A percentile compares a stretch with the other conserved stretches of the same genome.
Evolutionary conservation across 2,888 invertebrate genomes (phyloP).

Genomic region (Neoascia interrupta): DNA sequence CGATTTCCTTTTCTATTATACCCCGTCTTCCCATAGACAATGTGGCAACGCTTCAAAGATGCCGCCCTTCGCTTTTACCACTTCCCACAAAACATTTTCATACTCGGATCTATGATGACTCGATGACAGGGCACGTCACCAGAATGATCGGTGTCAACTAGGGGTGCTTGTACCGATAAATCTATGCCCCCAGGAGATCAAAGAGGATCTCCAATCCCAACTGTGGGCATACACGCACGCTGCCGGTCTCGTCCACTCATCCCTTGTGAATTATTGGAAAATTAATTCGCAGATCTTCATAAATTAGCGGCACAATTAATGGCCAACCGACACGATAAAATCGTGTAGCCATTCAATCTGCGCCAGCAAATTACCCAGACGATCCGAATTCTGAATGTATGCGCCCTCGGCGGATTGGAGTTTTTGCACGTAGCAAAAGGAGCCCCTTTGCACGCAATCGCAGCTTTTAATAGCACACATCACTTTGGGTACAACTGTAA

Average conservation of each 20-base stretch:
- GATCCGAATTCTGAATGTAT: slow-evolving; percentile 39
- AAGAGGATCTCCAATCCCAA: slow-evolving; percentile 27
- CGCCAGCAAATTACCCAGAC: slow-evolving; percentile 53
- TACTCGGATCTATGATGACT: slow-evolving; percentile 53
- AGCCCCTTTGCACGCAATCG: slow-evolving; percentile 54
- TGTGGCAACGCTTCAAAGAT: slow-evolving; percentile 43
- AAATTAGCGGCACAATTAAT: slow-evolving; percentile 70
- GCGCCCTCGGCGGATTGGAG: slow-evolving; percentile 51
- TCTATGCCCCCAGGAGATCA: slow-evolving; percentile 54
- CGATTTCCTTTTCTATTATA: slow-evolving; percentile 25
- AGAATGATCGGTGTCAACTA: slow-evolving; percentile 63
- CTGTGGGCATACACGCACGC: slow-evolving; percentile 41
- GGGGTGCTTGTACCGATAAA: slow-evolving; percentile 66
- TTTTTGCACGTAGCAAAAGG: slow-evolving; percentile 51
- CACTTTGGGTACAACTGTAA: slow-evolving; percentile 61
- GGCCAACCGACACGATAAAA: slow-evolving; percentile 64
- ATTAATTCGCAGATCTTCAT: slow-evolving; percentile 69
- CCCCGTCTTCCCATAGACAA: too few relatives aligned
- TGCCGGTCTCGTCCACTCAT: slow-evolving; percentile 3
- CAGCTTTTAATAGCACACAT: slow-evolving; percentile 16
- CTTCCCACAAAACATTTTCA: slow-evolving; percentile 33
- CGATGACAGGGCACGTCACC: slow-evolving; percentile 66
- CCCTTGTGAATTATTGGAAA: slow-evolving; percentile 67
- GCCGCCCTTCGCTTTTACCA: slow-evolving; percentile 1
- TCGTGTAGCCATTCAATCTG: slow-evolving; percentile 62